These are phyloP conservation scores for Axis porcinus DNA, from an alignment of 2,113 vertebrate genomes.

Conservation along the genomic window DNA sequence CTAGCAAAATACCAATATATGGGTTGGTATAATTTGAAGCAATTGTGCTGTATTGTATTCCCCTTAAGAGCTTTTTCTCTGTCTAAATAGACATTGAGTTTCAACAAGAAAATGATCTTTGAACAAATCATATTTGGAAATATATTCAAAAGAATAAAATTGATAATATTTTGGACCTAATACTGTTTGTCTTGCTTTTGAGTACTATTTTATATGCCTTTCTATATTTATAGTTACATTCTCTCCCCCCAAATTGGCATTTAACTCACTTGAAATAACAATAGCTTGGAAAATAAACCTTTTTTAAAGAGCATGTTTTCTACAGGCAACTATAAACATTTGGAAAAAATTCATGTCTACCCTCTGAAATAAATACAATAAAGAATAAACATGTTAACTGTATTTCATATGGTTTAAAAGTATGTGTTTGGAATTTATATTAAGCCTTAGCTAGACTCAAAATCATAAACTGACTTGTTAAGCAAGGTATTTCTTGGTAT, in stretches of 20 bases:
- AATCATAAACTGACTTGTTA: background rate
- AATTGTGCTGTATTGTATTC: constrained; percentile 59
- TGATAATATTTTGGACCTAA: constrained; percentile 58
- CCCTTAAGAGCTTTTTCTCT: constrained; percentile 46
- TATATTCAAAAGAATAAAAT: constrained; percentile 73
- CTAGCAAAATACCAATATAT: background rate
- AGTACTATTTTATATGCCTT: constrained; percentile 33
- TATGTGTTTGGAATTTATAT: constrained; percentile 21
- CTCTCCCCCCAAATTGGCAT: constrained; percentile 68
- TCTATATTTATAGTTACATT: constrained; percentile 70
- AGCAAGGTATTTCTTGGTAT: background rate
- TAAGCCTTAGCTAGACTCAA: background rate
- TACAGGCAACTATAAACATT: constrained; percentile 70
- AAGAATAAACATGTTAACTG: constrained; percentile 74
- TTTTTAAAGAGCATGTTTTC: constrained; percentile 74
- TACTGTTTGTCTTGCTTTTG: constrained; percentile 56
- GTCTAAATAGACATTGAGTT: constrained; percentile 65
- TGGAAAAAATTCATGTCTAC: constrained; percentile 78
- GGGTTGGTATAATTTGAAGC: constrained; percentile 58
- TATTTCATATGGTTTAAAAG: constrained; percentile 7
- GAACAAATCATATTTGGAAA: constrained; percentile 70
- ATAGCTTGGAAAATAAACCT: constrained; percentile 72
- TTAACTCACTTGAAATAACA: constrained; percentile 78
- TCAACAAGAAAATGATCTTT: constrained; percentile 71
- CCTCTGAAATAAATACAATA: constrained; percentile 77